Conservation (phyloP, 2,797 vertebrate species). For the Danio aesculapii region DNA sequence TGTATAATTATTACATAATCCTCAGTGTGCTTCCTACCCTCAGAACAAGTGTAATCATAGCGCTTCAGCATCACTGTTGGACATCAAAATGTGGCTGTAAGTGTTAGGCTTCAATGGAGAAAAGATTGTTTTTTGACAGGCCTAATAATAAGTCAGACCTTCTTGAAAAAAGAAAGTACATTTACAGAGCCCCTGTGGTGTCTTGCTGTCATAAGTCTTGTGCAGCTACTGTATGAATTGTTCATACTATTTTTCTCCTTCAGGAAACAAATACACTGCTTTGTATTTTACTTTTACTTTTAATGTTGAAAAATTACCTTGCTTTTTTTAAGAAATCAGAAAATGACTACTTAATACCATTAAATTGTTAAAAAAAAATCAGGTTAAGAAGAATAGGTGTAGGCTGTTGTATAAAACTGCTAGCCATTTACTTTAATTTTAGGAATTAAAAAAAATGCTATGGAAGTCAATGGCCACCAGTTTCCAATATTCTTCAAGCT, state of each 20-base stretch:
- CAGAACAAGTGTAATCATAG: not conserved
- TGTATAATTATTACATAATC: constrained; percentile 31
- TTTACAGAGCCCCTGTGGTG: not conserved
- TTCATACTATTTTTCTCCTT: not conserved
- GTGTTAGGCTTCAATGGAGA: not conserved
- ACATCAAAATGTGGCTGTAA: not conserved
- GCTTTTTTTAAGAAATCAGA: not conserved
- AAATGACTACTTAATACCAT: too few species aligned
- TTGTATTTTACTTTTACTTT: not conserved
- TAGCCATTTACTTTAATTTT: too few species aligned
- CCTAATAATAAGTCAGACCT: not conserved
- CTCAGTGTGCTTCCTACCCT: not conserved
- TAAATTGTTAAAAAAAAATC: too few species aligned
- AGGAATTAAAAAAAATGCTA: too few species aligned
- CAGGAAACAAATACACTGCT: not conserved
- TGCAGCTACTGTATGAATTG: not conserved
- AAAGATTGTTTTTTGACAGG: not conserved
- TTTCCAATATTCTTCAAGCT: too few species aligned
- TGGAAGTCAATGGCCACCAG: too few species aligned
- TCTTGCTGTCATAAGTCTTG: not conserved
- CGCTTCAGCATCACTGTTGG: not conserved
- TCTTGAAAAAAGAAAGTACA: not conserved
- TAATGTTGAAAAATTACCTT: not conserved
- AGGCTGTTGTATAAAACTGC: too few species aligned
- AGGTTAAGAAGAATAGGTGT: too few species aligned